Conservation (phyloP, 1,140 invertebrate species). For the Drosophila sturtevanti region DNA sequence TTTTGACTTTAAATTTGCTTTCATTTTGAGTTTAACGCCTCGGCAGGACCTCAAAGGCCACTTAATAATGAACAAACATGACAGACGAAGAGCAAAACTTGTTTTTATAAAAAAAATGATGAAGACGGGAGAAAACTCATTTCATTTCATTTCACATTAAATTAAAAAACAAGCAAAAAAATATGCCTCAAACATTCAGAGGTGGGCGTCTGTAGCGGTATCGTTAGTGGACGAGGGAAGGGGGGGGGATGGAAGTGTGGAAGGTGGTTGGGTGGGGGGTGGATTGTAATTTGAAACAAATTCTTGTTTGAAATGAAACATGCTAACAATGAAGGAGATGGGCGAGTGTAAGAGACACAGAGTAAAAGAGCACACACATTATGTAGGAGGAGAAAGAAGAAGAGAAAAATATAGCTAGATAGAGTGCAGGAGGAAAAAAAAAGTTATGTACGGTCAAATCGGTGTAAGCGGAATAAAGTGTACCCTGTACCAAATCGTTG, state of each 20-base stretch:
- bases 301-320: constrained; percentile 60
- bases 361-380: too few species aligned
- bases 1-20: constrained; percentile 13
- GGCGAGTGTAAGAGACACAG: constrained; percentile 20
- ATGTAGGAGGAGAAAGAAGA: constrained; percentile 4
- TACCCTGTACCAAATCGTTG: background rate
- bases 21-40: background rate
- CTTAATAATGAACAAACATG: constrained; percentile 14
- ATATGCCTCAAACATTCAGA: constrained; percentile 1
- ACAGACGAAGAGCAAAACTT: background rate
- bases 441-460: background rate
- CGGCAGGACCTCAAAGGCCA: background rate
- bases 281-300: constrained; percentile 63
- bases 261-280: too few species aligned
- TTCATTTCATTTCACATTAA: constrained; percentile 42
- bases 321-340: constrained; percentile 36
- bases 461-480: background rate
- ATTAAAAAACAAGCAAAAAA: constrained; percentile 54
- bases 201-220: background rate
- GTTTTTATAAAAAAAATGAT: background rate
- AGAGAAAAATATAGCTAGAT: background rate
- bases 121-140: constrained; percentile 1
- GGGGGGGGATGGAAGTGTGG: too few species aligned
- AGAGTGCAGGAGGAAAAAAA: constrained; percentile 1
- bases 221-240: background rate